Evolutionary conservation across 2,888 invertebrate species (phyloP).

Genomic region (Antheraea yamamai): DNA sequence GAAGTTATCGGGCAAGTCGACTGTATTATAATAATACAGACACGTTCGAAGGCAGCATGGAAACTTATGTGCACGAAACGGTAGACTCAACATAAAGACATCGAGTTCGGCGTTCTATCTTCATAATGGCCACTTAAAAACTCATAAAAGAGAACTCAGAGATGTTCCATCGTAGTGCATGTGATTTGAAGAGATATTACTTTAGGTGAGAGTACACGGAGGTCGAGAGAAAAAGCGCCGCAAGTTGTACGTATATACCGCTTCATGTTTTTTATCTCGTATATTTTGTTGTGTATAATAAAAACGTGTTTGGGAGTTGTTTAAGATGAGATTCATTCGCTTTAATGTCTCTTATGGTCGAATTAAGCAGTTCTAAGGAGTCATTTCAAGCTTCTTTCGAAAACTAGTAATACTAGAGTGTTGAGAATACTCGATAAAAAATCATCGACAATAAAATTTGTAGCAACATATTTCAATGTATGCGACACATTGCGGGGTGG

Average conservation of each 20-base stretch:
- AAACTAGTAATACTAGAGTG: background rate
- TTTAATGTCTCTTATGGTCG: conserved; percentile 8
- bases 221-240: conserved; percentile 26
- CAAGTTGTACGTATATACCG: conserved; percentile 11
- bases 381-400: background rate
- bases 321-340: conserved; percentile 7
- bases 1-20: background rate
- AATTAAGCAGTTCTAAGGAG: background rate
- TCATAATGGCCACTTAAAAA: conserved; percentile 76
- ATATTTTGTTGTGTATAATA: conserved; percentile 14
- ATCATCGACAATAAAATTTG: background rate
- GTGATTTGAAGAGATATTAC: conserved; percentile 49
- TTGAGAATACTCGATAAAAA: background rate
- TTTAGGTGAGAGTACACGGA: conserved; percentile 31
- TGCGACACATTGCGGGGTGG: too few relatives aligned
- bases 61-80: conserved; percentile 40
- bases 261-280: conserved; percentile 17
- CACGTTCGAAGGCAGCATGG: conserved; percentile 46
- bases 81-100: conserved; percentile 59
- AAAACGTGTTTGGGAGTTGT: conserved; percentile 16
- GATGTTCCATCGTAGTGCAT: conserved; percentile 44
- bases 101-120: conserved; percentile 61
- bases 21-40: background rate
- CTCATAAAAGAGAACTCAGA: conserved; percentile 69
- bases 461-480: background rate